Base-by-base conservation (phyloP, 2,888 invertebrate genomes). In the Leucophora obtusa region DNA sequence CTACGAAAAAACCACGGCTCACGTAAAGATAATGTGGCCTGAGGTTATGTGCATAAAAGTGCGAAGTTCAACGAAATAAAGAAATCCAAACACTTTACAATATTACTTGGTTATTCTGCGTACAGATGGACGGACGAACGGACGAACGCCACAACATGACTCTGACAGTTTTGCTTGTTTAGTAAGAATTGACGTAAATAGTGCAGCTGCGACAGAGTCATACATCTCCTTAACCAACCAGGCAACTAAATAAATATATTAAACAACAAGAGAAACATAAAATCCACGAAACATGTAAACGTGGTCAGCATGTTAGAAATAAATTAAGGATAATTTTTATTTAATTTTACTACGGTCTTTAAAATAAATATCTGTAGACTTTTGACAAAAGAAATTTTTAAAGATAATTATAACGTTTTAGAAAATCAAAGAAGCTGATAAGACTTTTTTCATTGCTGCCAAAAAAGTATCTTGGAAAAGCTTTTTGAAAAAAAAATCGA, bases 1-100 rank as follows among this genome's bases (percentile, higher is more conserved):
- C 21, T 28, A 21, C 6, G 35, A 65, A 56, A 66, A 21, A 66
- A 74, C 70, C 70, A 56, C 63, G 74, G 71, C 71, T 71, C 82
- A 82, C 77, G 82, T 75, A 74, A 80, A 80, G 80, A 77, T 80
- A 77, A 82, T 82, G 69, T 82, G 69, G 77, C 84, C 82, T 66
- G 81, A 75, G 85, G 83, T 82, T 85, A 79, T 85, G 84, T 84
- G 65, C 63, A 70, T 59, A 79, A 82, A 82, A 79, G 83, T 82
- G 84, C 80, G 82, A 84, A 83, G 82, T 84, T 83, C 73, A 77
- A 74, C 77, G 74, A 75, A 78, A 81, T 73, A 73, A 83, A 79
- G 76, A 79, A 79, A 79, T 66, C 54, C 69, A 70, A 79, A 83
- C 70, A 79, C 80, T 81, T 77, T 77, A 74, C 54, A 77, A 81